Percentiles rank a stretch among this genome's conserved stretches.
Conservation (phyloP, 2,888 invertebrate species). For the Zhengitettix transpicula region DNA sequence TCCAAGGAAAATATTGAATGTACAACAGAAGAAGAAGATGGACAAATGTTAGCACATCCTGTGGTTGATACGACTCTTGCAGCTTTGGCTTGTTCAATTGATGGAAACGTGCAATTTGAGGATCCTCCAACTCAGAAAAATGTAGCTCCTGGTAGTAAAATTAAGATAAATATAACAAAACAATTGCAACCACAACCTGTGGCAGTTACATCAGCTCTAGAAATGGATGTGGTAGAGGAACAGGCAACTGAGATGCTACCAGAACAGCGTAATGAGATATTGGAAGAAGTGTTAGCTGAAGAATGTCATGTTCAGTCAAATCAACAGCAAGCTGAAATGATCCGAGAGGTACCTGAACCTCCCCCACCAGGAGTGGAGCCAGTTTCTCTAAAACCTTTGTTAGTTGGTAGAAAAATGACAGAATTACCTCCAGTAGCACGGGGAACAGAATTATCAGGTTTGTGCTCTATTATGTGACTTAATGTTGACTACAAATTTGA, state of each 20-base stretch:
- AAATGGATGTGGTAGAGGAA: constrained; percentile 17
- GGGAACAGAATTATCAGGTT: constrained; percentile 66
- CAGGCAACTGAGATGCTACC: constrained; percentile 11
- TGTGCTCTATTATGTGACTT: constrained; percentile 76
- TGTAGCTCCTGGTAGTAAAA: constrained; percentile 34
- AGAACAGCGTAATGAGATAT: constrained; percentile 2
- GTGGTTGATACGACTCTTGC: constrained; percentile 34
- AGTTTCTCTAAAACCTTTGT: constrained; percentile 40
- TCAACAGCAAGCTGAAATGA: background rate
- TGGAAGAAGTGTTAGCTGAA: background rate
- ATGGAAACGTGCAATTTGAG: constrained; percentile 57
- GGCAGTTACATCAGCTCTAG: constrained; percentile 2
- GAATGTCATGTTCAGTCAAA: background rate
- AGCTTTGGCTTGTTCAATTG: constrained; percentile 47
- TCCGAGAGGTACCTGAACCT: constrained; percentile 21
- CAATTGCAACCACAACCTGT: constrained; percentile 24
- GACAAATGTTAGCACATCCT: constrained; percentile 14
- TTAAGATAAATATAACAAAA: constrained; percentile 71
- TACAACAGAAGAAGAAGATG: constrained; percentile 1
- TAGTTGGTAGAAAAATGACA: constrained; percentile 47
- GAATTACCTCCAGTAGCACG: constrained; percentile 52
- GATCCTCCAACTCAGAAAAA: constrained; percentile 31
- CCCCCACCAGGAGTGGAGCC: constrained; percentile 35
- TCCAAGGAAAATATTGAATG: background rate
- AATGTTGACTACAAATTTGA: constrained; percentile 7